A percentile compares a stretch with the other conserved stretches of the same genome.
Evolutionary conservation across 2,113 vertebrate genomes (phyloP).

Genomic region (Astur gentilis): DNA sequence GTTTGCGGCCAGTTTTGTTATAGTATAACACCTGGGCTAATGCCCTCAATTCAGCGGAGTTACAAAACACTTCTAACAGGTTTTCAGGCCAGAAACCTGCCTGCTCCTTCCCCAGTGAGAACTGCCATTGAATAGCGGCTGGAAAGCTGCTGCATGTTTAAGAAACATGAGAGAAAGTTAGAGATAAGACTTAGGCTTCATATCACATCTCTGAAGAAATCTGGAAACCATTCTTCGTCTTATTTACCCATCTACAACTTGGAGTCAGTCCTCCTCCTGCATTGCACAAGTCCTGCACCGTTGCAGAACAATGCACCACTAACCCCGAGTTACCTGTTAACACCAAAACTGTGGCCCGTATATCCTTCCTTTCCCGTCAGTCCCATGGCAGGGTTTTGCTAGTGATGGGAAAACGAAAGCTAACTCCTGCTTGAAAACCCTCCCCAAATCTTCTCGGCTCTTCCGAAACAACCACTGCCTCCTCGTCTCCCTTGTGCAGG

Average conservation of each 20-base stretch:
- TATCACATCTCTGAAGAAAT: background rate
- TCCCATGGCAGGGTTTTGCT: background rate
- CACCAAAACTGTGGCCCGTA: accelerated
- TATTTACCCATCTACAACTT: background rate
- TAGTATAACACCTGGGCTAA: background rate
- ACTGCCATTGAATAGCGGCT: background rate
- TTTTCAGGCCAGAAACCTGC: background rate
- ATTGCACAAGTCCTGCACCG: background rate
- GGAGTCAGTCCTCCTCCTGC: background rate
- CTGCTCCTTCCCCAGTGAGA: background rate
- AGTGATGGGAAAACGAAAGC: background rate
- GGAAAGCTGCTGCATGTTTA: background rate
- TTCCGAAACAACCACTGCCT: background rate
- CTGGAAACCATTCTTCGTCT: background rate
- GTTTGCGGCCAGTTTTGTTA: background rate
- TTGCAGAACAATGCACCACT: background rate
- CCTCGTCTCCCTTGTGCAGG: background rate
- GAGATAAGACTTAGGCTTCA: background rate
- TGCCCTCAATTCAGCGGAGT: background rate
- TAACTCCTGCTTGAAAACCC: background rate
- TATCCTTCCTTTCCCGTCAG: background rate
- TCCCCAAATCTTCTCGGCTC: background rate
- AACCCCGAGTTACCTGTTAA: background rate
- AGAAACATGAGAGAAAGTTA: background rate
- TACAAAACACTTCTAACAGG: background rate